Percentiles rank a stretch among this genome's conserved stretches.
Conservation (phyloP, 1,140 invertebrate species). For the Lineus longissimus region DNA sequence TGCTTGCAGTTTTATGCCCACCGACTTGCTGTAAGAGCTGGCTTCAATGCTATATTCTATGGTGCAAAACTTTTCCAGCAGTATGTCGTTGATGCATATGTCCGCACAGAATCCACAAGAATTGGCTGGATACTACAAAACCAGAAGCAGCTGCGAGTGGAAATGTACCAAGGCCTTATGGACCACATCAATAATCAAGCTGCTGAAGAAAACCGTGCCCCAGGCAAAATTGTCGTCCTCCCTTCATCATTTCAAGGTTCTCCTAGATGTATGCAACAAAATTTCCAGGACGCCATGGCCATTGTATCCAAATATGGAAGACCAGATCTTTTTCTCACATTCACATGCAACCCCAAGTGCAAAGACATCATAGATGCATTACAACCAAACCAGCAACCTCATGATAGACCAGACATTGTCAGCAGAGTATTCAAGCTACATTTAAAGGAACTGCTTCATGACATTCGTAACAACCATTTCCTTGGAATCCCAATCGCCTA, state of each 20-base stretch:
- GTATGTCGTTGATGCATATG: conserved; percentile 53
- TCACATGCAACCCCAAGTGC: conserved; percentile 59
- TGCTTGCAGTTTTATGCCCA: not conserved
- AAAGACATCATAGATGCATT: conserved; percentile 47
- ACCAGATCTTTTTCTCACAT: conserved; percentile 55
- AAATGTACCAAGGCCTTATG: conserved; percentile 27
- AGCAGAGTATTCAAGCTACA: conserved; percentile 57
- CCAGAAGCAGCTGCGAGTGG: conserved; percentile 26
- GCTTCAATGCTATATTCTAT: conserved; percentile 33
- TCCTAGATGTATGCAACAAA: conserved; percentile 53
- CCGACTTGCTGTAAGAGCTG: not conserved
- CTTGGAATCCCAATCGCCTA: conserved; percentile 41
- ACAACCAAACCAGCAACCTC: conserved; percentile 27
- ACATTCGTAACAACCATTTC: conserved; percentile 45
- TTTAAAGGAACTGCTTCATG: conserved; percentile 52
- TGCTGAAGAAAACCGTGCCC: conserved; percentile 14
- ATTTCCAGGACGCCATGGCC: conserved; percentile 55
- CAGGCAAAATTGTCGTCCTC: conserved; percentile 49
- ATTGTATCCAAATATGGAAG: conserved; percentile 55
- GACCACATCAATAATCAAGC: conserved; percentile 25
- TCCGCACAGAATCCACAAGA: conserved; percentile 40
- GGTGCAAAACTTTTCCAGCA: conserved; percentile 48
- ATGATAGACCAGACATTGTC: conserved; percentile 53
- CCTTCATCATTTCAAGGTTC: conserved; percentile 49
- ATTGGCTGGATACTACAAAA: conserved; percentile 32